phyloP scores from a whole-genome alignment of 2,888 invertebrate species.

The Cyaniris semiargus region DNA sequence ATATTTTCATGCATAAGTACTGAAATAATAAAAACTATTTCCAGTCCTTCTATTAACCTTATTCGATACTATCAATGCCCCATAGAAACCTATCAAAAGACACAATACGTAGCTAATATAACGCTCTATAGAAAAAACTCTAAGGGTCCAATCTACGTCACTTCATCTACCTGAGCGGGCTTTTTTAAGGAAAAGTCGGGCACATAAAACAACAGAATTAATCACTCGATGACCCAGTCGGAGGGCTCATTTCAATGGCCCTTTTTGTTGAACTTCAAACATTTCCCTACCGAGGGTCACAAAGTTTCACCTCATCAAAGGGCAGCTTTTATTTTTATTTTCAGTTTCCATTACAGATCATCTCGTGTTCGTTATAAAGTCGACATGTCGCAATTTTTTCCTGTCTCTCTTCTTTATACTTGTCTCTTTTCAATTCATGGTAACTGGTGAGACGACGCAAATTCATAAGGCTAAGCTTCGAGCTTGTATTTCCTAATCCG shows the following conservation, averaged over 20 bases:
- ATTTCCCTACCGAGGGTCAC: slow-evolving; percentile 25
- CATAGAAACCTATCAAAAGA: not conserved
- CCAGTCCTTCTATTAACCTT: not conserved
- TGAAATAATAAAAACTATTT: not conserved
- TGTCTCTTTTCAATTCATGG: not conserved
- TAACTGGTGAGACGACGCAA: not conserved
- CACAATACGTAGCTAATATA: not conserved
- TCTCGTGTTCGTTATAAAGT: slow-evolving; percentile 8
- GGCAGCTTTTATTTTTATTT: slow-evolving; percentile 29
- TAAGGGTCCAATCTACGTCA: not conserved
- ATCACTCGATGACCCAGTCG: slow-evolving; percentile 28
- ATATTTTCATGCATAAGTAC: too few species aligned
- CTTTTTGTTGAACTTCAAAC: slow-evolving; percentile 15
- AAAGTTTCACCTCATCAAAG: slow-evolving; percentile 27
- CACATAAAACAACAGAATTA: slow-evolving; percentile 30
- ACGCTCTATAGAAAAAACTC: not conserved
- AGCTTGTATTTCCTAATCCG: slow-evolving; percentile 12
- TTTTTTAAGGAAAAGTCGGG: slow-evolving; percentile 26
- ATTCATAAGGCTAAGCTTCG: not conserved
- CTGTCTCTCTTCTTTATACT: not conserved
- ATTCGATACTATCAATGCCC: not conserved
- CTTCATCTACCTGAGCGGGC: slow-evolving; percentile 2
- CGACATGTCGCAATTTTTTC: not conserved
- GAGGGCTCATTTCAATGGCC: slow-evolving; percentile 28
- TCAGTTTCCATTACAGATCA: slow-evolving; percentile 16